Evolutionary conservation across 2,797 vertebrate genomes (phyloP).

Genomic region (Notolabrus celidotus): DNA sequence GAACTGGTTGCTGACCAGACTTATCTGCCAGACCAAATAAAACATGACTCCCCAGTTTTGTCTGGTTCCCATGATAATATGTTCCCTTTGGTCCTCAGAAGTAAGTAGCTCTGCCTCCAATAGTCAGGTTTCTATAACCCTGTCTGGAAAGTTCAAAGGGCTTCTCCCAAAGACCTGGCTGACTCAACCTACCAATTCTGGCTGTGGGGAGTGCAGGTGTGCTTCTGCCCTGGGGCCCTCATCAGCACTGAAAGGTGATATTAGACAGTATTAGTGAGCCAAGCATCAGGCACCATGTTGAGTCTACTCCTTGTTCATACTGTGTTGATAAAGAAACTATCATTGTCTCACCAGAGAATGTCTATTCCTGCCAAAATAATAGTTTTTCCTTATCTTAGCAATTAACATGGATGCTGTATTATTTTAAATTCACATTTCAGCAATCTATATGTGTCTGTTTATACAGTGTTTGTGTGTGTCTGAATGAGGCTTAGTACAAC

Average conservation of each 20-base stretch:
- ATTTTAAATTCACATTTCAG: neutral
- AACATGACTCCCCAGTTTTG: neutral
- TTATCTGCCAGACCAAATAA: conserved; percentile 2
- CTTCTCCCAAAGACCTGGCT: conserved; percentile 51
- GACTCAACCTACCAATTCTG: conserved; percentile 67
- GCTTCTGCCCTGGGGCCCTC: conserved; percentile 66
- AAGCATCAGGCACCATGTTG: conserved; percentile 70
- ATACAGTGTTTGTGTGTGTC: neutral
- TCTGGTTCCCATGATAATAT: neutral
- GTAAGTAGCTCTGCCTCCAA: conserved; percentile 22
- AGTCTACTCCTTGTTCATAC: conserved; percentile 58
- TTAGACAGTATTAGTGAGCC: conserved; percentile 73
- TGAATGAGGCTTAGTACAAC: neutral
- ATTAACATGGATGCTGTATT: conserved; percentile 2
- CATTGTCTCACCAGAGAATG: conserved; percentile 11
- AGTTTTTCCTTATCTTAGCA: neutral
- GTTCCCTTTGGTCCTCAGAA: conserved; percentile 11
- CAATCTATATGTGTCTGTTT: neutral
- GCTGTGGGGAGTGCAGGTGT: conserved; percentile 79
- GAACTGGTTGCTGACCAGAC: neutral
- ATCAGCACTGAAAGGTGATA: conserved; percentile 78
- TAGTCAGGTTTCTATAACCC: conserved; percentile 45
- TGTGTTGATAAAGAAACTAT: conserved; percentile 38
- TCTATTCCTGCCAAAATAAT: conserved; percentile 20
- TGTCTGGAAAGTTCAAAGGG: conserved; percentile 70